Percentiles rank a stretch among this genome's conserved stretches.
Conservation (phyloP, 2,113 vertebrate species). For the Heloderma charlesbogerti region DNA sequence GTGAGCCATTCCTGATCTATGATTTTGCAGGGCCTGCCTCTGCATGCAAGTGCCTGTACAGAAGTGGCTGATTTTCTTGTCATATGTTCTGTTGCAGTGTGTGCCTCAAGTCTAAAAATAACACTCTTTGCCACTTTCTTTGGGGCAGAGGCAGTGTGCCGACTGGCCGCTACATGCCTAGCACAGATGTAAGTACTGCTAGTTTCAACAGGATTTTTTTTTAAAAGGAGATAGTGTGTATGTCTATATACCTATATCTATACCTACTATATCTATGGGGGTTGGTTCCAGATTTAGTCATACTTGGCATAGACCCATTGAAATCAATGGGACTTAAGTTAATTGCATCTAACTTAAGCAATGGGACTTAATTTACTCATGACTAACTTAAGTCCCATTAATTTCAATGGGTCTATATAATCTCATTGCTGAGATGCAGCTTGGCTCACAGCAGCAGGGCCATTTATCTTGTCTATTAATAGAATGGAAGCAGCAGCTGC, state of each 20-base stretch:
- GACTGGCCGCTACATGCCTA: neutral
- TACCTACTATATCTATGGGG: no score
- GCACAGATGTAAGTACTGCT: conserved; percentile 4
- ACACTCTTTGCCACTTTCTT: neutral
- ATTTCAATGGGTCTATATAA: neutral
- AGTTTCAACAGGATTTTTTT: conserved; percentile 66
- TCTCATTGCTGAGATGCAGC: neutral
- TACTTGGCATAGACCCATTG: neutral
- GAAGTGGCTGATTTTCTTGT: neutral
- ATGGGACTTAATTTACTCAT: neutral
- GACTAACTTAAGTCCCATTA: neutral
- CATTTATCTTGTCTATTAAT: conserved; percentile 48
- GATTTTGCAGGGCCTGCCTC: neutral
- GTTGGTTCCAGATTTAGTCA: no score
- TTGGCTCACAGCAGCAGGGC: neutral
- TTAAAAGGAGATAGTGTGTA: conserved; percentile 57
- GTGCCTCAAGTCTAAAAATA: neutral
- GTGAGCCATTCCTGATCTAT: neutral
- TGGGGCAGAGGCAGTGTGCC: neutral
- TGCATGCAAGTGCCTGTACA: neutral
- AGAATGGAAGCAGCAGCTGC: conserved; percentile 35
- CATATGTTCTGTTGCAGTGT: neutral
- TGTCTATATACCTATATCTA: neutral
- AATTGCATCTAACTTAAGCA: neutral
- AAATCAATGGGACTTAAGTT: neutral